These are phyloP conservation scores for Glomeris maerens DNA, from an alignment of 1,140 invertebrate species.

Conservation along the genomic window DNA sequence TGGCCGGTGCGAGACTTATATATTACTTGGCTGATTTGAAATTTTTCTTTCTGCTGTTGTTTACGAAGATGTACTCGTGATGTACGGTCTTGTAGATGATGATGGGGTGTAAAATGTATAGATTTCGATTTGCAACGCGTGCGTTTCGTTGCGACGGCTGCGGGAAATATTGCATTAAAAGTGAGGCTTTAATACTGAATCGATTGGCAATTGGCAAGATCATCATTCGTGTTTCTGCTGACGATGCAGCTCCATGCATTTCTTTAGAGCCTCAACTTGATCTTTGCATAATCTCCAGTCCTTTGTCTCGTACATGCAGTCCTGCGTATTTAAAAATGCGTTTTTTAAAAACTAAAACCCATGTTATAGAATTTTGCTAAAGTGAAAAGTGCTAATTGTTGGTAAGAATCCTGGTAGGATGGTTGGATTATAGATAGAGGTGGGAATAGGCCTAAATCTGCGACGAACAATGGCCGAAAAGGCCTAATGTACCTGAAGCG, in stretches of 20 bases:
- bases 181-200: no score
- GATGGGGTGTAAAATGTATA: neutral
- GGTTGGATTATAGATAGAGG: no score
- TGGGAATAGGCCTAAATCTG: no score
- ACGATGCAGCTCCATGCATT: slow-evolving; percentile 51
- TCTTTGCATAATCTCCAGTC: slow-evolving; percentile 83
- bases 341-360: neutral
- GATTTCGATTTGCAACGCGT: neutral
- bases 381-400: no score
- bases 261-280: slow-evolving; percentile 58
- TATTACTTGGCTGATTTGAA: no score
- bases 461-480: no score
- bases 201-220: neutral
- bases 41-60: neutral
- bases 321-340: slow-evolving; percentile 40
- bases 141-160: neutral
- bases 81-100: neutral
- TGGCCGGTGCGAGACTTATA: no score
- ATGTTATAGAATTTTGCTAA: no score
- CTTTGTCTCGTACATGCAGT: slow-evolving; percentile 70
- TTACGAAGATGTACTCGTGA: no score
- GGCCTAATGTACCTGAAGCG: no score
- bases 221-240: slow-evolving; percentile 13
- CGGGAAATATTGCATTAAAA: neutral
- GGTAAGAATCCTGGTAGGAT: no score